Conservation (phyloP, 2,797 vertebrate genomes). For the Nasua narica region DNA sequence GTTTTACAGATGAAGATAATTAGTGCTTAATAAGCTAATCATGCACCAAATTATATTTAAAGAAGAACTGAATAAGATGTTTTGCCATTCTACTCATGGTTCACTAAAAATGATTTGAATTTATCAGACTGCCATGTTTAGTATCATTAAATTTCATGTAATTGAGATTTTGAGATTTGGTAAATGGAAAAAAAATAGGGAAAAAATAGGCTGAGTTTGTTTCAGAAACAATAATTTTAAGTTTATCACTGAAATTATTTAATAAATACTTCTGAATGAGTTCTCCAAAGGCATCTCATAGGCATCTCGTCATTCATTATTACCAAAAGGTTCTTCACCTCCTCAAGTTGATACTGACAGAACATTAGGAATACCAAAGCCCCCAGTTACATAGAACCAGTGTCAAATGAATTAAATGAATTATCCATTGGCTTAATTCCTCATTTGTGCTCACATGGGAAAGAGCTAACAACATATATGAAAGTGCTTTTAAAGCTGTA, state of each 20-base stretch:
- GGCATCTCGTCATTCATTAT: background rate
- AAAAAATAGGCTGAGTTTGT: background rate
- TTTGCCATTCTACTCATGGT: background rate
- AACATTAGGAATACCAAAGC: background rate
- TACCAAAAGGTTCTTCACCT: background rate
- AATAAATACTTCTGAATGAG: background rate
- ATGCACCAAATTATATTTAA: background rate
- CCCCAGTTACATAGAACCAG: background rate
- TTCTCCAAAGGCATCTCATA: background rate
- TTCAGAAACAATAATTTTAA: background rate
- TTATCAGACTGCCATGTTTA: background rate
- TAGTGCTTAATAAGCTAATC: background rate
- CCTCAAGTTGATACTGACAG: background rate
- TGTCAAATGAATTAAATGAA: background rate
- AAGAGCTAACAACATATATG: background rate
- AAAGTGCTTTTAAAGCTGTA: background rate
- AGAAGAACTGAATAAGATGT: background rate
- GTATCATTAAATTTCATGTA: background rate
- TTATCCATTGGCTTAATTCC: background rate
- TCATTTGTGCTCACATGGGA: background rate
- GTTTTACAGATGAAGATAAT: background rate
- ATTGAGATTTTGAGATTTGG: background rate
- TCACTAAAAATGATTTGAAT: background rate
- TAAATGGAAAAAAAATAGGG: background rate
- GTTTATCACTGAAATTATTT: background rate